These are phyloP conservation scores for Scomberomorus guttatus DNA, from an alignment of 2,797 vertebrate species.

Conservation along the genomic window DNA sequence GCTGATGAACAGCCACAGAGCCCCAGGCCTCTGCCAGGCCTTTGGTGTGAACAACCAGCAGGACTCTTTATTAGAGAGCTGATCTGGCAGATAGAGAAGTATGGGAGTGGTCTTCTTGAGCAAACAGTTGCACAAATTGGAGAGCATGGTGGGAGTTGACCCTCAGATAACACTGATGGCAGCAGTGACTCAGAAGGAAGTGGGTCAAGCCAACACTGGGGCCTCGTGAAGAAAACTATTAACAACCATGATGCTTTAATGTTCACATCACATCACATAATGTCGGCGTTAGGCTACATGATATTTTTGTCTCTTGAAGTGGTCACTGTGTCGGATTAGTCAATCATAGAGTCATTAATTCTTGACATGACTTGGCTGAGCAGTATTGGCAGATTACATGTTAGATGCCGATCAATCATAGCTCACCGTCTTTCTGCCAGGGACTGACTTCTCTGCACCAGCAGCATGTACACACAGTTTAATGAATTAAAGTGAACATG, in stretches of 20 bases:
- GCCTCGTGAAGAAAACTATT: slow-evolving; percentile 15
- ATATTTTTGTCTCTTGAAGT: no score
- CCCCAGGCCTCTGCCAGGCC: slow-evolving; percentile 20
- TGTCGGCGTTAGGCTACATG: not conserved
- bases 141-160: slow-evolving; percentile 33
- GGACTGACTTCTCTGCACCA: no score
- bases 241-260: slow-evolving; percentile 24
- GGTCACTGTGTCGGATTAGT: no score
- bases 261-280: not conserved
- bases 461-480: no score
- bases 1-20: not conserved
- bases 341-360: no score
- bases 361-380: no score
- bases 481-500: no score
- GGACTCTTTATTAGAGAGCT: slow-evolving; percentile 47
- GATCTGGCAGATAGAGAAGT: slow-evolving; percentile 49
- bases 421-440: no score
- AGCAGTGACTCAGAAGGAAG: slow-evolving; percentile 34
- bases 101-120: slow-evolving; percentile 26
- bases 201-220: slow-evolving; percentile 23
- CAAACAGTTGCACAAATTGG: slow-evolving; percentile 40
- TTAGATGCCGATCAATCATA: no score
- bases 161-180: slow-evolving; percentile 20
- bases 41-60: slow-evolving; percentile 39
- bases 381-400: no score